These are phyloP conservation scores for Limnephilus marmoratus DNA, from an alignment of 2,888 invertebrate genomes.

Conservation along the genomic window DNA sequence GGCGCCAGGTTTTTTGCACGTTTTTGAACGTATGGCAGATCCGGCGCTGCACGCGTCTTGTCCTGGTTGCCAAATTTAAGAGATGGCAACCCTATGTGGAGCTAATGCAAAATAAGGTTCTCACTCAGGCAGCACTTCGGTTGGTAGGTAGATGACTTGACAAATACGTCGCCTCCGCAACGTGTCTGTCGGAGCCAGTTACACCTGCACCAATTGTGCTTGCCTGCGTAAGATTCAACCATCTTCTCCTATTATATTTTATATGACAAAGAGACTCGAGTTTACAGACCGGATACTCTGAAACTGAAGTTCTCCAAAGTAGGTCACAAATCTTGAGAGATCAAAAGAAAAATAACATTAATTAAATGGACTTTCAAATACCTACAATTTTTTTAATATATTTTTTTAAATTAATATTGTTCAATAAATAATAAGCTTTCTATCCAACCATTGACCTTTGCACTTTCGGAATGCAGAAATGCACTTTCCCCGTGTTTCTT, in stretches of 20 bases:
- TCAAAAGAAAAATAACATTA: not conserved
- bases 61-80: too few relatives aligned
- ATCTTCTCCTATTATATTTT: not conserved
- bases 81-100: too few relatives aligned
- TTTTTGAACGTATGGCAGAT: too few relatives aligned
- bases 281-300: not conserved
- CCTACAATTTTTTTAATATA: not conserved
- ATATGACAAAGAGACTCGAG: not conserved
- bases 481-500: not conserved
- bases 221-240: not conserved
- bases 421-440: not conserved
- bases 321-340: not conserved
- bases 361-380: not conserved
- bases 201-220: not conserved
- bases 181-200: not conserved
- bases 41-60: too few relatives aligned
- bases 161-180: too few relatives aligned
- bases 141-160: too few relatives aligned
- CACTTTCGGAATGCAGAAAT: not conserved
- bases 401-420: not conserved
- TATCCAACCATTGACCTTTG: not conserved
- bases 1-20: too few relatives aligned
- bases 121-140: too few relatives aligned
- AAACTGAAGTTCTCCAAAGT: not conserved
- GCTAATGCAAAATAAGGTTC: too few relatives aligned